phyloP scores from a whole-genome alignment of 2,113 vertebrate genomes.

The Coptodon rendalli region DNA sequence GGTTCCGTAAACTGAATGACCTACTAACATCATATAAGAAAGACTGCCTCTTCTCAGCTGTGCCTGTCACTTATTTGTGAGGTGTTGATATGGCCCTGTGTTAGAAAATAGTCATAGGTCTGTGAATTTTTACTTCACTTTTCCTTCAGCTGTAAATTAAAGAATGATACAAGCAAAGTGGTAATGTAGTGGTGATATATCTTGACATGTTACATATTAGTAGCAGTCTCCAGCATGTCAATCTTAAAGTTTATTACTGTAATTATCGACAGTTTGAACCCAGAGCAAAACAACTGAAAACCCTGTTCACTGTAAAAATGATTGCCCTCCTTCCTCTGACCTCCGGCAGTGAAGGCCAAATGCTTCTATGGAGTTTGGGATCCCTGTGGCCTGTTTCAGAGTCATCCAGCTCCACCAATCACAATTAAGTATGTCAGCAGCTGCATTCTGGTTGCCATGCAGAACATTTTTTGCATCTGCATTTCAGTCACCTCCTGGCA shows the following conservation, averaged over 20 bases:
- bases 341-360: neutral
- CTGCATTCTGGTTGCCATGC: conserved; percentile 25
- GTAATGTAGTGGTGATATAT: neutral
- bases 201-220: neutral
- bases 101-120: neutral
- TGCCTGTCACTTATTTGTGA: neutral
- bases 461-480: neutral
- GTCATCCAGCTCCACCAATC: conserved; percentile 9
- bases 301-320: neutral
- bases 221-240: neutral
- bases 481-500: neutral
- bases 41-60: neutral
- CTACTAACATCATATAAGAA: neutral
- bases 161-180: neutral
- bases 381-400: neutral
- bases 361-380: neutral
- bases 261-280: neutral
- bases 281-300: neutral
- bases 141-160: neutral
- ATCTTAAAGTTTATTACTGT: neutral
- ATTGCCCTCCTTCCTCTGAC: neutral
- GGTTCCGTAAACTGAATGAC: neutral
- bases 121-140: neutral
- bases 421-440: conserved; percentile 35
- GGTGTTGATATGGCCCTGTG: neutral